A percentile compares a stretch with the other conserved stretches of the same genome.
phyloP scores from a whole-genome alignment of 2,113 vertebrate genomes.

The Bubo scandiacus region DNA sequence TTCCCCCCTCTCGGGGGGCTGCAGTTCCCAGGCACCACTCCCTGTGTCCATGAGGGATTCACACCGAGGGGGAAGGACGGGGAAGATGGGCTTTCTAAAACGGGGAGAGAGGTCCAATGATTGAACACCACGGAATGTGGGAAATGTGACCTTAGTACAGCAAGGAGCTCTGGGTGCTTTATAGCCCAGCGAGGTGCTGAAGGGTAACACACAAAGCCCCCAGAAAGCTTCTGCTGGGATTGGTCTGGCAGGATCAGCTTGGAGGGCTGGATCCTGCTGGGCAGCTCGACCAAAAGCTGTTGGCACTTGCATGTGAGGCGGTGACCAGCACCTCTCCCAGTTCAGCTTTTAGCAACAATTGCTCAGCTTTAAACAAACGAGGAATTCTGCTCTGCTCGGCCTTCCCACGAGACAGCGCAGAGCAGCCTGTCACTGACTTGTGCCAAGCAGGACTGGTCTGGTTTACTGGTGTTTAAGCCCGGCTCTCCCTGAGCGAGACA shows the following conservation, averaged over 20 bases:
- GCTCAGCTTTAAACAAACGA: background rate
- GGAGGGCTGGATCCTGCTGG: background rate
- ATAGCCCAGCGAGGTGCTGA: background rate
- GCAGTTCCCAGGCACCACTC: background rate
- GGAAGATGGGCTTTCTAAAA: background rate
- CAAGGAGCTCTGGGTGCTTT: background rate
- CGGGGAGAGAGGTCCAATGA: background rate
- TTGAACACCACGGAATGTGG: background rate
- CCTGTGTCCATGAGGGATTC: background rate
- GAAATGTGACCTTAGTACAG: rapidly evolving
- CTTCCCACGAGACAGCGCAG: rapidly evolving
- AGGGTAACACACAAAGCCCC: background rate
- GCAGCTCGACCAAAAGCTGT: background rate
- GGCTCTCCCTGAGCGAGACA: background rate
- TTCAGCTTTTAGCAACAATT: background rate
- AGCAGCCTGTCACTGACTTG: background rate
- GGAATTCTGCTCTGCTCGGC: background rate
- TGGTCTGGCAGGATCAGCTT: background rate
- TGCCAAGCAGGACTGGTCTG: background rate
- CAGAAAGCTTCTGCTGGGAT: background rate
- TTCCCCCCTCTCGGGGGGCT: rapidly evolving
- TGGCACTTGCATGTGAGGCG: rapidly evolving
- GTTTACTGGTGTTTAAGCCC: background rate
- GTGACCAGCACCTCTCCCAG: background rate
- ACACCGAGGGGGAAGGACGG: rapidly evolving